These are phyloP conservation scores for Astur gentilis DNA, from an alignment of 2,113 vertebrate genomes.

Conservation along the genomic window DNA sequence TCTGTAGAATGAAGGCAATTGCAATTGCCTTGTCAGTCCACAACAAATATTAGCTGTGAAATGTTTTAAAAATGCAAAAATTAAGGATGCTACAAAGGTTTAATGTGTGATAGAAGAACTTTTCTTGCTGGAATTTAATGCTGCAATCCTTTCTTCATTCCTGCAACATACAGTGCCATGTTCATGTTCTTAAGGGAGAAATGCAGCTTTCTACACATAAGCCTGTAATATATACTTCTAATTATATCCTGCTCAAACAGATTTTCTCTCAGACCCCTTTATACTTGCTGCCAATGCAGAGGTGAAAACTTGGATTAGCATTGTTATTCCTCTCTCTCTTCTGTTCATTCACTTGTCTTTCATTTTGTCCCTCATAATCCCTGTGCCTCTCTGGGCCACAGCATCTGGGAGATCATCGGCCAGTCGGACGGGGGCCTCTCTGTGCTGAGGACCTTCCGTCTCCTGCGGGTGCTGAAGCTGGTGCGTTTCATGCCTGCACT, in stretches of 20 bases:
- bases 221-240: neutral
- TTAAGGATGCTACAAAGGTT: neutral
- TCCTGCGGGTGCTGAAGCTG: slow-evolving; percentile 92
- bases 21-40: neutral
- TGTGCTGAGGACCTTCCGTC: slow-evolving; percentile 90
- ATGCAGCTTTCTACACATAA: neutral
- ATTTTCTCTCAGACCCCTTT: neutral
- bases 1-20: neutral
- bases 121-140: neutral
- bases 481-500: slow-evolving; percentile 95
- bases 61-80: neutral
- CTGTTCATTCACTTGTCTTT: neutral
- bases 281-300: neutral
- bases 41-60: neutral
- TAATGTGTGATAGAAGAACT: neutral
- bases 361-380: neutral
- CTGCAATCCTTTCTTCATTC: neutral
- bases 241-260: neutral
- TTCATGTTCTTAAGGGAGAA: neutral
- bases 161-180: neutral
- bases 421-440: slow-evolving; percentile 93
- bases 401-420: slow-evolving; percentile 93
- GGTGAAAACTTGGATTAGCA: neutral
- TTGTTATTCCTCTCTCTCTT: neutral
- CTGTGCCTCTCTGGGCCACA: slow-evolving; percentile 18